Base-by-base conservation (phyloP, 2,113 vertebrate species). In the Lampris megalopsis region DNA sequence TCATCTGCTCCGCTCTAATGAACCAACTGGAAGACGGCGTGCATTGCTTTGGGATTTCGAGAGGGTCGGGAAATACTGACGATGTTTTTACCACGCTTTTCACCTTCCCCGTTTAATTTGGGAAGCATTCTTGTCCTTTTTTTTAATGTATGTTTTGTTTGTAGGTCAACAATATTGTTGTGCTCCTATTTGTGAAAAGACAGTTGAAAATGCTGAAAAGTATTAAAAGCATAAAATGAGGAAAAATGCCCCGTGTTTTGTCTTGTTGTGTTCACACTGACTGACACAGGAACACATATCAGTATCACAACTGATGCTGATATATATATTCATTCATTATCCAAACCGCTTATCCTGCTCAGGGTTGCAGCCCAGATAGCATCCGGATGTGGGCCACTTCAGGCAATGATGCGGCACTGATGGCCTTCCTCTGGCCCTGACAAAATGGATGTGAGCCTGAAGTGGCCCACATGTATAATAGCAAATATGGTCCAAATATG, bases 161-260 rank as follows among this genome's bases (percentile, higher is more conserved):
- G 40, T 45, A 58, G 45, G 71, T 83, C 62, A 13, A 38, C 78
- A 37, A 2, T 70, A 10, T 83, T 78, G 80, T 68, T 82, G 63
- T 84, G 73, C 75, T 72, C 5, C 11, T 78, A 52, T 85, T 80
- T 82, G 80, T 49, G 47, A 60, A 78, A 67, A 80, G 83, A 88
- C 62, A 61, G 9, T 73, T 2, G 6, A 62, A 24, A 63, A 84
- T 83, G 84, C 78, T 77, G 77, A 84, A 76, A 76, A 86, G 90
- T 84, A 93, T 89, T 90, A 92, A 92, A 92, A 90, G 76, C 45
- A 66, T 5, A 45, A 60, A 62, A 73, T 68, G 36, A 71, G 45
- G 24, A 24, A 67, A 86, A 36, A 7, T 7, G 1, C 35, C 24
- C 4, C 73, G 73, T 69, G 13, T 80, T 45, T 56, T 73, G 68